Percentiles rank a stretch among this genome's conserved stretches.
Evolutionary conservation across 2,113 vertebrate species (phyloP).

Genomic region (Thunnus thynnus): DNA sequence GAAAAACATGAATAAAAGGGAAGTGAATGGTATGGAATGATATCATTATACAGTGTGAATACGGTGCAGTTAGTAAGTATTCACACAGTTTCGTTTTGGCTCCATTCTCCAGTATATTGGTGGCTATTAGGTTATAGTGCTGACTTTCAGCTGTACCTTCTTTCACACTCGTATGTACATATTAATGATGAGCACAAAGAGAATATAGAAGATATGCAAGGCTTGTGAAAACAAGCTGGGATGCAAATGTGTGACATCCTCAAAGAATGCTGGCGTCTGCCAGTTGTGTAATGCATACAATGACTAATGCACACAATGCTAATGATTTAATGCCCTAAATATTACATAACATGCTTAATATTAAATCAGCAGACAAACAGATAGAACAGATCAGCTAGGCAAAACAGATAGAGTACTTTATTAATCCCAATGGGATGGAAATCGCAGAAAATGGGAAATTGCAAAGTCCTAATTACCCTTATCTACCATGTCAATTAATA

Average conservation of each 20-base stretch:
- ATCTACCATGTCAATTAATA: too few species aligned
- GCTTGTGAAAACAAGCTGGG: not conserved
- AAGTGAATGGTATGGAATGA: slow-evolving; percentile 7
- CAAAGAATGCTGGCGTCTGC: not conserved
- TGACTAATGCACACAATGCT: not conserved
- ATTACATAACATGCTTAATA: not conserved
- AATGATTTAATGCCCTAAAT: not conserved
- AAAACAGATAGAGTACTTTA: not conserved
- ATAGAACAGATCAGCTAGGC: not conserved
- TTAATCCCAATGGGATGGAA: too few species aligned
- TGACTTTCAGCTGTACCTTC: too few species aligned
- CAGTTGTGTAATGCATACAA: not conserved
- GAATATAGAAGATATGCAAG: not conserved
- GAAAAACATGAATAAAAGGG: not conserved
- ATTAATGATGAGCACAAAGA: too few species aligned
- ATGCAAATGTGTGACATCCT: not conserved
- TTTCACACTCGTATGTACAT: too few species aligned
- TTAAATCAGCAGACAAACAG: not conserved
- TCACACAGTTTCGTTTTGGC: not conserved
- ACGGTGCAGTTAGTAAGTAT: not conserved
- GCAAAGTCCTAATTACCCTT: too few species aligned
- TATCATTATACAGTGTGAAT: not conserved
- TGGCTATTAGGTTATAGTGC: too few species aligned
- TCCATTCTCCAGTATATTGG: not conserved
- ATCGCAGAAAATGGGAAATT: too few species aligned